A percentile compares a stretch with the other conserved stretches of the same genome.
Evolutionary conservation across 2,797 vertebrate genomes (phyloP).

Genomic region (Artibeus lituratus): DNA sequence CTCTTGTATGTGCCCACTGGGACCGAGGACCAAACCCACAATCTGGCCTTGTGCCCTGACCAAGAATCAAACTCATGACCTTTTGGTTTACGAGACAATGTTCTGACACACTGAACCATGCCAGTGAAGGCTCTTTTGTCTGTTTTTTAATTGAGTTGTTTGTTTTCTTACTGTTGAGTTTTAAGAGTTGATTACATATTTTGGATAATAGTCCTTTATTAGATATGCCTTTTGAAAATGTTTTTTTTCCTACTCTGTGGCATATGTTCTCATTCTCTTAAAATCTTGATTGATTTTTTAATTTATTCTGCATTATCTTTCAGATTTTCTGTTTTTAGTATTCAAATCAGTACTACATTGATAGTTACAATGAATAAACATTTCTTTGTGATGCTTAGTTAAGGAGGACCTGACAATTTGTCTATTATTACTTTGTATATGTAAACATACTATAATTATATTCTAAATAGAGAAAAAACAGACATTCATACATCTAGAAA

Average conservation of each 20-base stretch:
- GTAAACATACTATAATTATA: background rate
- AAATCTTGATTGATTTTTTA: background rate
- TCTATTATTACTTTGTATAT: background rate
- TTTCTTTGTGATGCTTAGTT: background rate
- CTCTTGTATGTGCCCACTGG: background rate
- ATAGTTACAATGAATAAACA: background rate
- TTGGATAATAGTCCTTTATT: background rate
- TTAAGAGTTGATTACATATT: background rate
- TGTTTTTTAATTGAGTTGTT: background rate
- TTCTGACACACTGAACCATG: background rate
- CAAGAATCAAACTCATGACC: background rate
- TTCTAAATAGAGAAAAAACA: background rate
- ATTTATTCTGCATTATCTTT: background rate
- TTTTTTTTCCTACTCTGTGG: background rate
- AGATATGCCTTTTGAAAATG: background rate
- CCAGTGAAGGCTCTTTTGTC: background rate
- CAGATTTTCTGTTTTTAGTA: background rate
- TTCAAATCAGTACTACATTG: background rate
- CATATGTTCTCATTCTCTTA: background rate
- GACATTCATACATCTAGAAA: background rate
- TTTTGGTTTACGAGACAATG: background rate
- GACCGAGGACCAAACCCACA: background rate
- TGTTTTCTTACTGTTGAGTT: background rate
- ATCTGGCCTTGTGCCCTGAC: background rate
- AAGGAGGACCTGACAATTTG: background rate